These are phyloP conservation scores for Stichodactyla mertensii DNA, from an alignment of 64 coral and sea anemone species.

Conservation along the genomic window DNA sequence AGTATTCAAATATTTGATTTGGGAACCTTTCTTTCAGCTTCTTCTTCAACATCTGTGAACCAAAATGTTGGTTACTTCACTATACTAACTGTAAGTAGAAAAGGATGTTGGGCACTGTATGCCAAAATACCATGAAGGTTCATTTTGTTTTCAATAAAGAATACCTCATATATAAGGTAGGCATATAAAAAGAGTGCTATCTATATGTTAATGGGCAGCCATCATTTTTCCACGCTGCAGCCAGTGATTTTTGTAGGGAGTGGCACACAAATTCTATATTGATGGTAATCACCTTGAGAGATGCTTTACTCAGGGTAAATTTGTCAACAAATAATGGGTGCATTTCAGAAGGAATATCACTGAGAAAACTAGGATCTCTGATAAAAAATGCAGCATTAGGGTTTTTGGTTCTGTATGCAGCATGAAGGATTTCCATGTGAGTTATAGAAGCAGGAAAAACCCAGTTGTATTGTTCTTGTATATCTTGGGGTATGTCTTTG, in stretches of 20 bases:
- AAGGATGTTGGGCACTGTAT: no score
- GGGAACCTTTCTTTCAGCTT: conserved; percentile 57
- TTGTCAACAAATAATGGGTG: conserved; percentile 46
- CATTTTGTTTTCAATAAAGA: no score
- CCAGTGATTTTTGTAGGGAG: no score
- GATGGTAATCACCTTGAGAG: conserved; percentile 33
- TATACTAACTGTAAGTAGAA: neutral
- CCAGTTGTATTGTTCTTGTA: conserved; percentile 65
- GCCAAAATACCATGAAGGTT: no score
- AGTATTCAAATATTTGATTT: conserved; percentile 65
- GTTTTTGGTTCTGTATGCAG: conserved; percentile 60
- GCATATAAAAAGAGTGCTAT: no score
- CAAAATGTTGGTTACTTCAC: neutral
- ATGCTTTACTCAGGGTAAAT: conserved; percentile 43
- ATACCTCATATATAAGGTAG: no score
- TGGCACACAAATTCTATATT: no score
- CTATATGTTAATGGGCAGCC: no score
- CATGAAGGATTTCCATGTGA: conserved; percentile 88
- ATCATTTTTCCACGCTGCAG: no score
- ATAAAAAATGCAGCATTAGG: conserved; percentile 73
- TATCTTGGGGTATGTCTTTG: conserved; percentile 53
- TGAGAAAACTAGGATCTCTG: conserved; percentile 54
- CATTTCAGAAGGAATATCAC: conserved; percentile 57
- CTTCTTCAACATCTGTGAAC: conserved; percentile 48
- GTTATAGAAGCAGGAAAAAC: conserved; percentile 79